phyloP scores from a whole-genome alignment of 2,888 invertebrate genomes.

The Teleogryllus oceanicus region DNA sequence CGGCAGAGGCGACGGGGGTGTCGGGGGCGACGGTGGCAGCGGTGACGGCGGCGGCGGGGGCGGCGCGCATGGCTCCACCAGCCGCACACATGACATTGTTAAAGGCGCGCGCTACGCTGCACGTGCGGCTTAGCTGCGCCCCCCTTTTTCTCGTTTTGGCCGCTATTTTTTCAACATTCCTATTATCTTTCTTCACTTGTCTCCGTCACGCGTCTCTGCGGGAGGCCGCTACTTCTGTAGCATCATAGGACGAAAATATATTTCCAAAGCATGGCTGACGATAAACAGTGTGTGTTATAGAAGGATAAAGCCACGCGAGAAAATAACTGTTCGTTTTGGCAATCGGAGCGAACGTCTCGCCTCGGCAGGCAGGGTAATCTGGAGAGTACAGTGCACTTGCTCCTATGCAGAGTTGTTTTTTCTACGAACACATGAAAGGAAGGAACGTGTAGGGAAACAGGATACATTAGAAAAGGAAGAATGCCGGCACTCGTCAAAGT shows the following conservation, averaged over 20 bases:
- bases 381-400: no score
- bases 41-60: not conserved
- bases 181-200: constrained; percentile 11
- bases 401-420: no score
- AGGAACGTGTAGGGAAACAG: no score
- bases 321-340: no score
- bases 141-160: not conserved
- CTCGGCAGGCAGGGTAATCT: no score
- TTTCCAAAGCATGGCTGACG: not conserved
- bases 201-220: not conserved
- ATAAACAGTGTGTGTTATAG: not conserved
- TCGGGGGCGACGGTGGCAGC: no score
- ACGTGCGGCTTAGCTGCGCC: not conserved
- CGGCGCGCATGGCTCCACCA: not conserved
- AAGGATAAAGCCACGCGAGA: no score
- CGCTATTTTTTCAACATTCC: not conserved
- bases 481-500: no score
- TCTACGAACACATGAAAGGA: no score
- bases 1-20: no score
- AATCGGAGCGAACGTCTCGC: no score
- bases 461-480: no score
- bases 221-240: not conserved
- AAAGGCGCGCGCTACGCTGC: not conserved
- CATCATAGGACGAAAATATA: not conserved
- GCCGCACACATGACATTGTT: constrained; percentile 9